A percentile compares a stretch with the other conserved stretches of the same genome.
Conservation (phyloP, 2,113 vertebrate species). For the Menura novaehollandiae region DNA sequence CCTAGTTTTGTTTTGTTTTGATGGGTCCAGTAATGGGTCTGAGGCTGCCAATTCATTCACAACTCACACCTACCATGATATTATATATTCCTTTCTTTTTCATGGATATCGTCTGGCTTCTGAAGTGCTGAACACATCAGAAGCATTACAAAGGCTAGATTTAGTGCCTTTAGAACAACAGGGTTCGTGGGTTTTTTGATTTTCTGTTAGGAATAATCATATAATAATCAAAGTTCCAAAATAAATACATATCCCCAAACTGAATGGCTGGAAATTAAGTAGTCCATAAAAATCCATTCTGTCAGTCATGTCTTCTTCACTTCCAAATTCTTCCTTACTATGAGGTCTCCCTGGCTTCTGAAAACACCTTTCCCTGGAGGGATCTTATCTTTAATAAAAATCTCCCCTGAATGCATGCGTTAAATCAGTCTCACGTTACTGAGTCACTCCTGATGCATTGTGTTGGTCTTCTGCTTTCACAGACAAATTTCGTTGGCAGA, state of each 20-base stretch:
- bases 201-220: background rate
- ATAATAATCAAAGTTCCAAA: background rate
- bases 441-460: background rate
- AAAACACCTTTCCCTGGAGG: background rate
- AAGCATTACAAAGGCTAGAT: background rate
- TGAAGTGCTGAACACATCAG: background rate
- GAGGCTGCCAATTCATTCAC: background rate
- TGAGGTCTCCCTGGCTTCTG: background rate
- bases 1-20: background rate
- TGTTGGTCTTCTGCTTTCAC: background rate
- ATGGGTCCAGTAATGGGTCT: background rate
- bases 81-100: background rate
- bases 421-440: background rate
- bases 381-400: background rate
- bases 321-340: background rate
- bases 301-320: background rate
- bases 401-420: background rate
- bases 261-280: background rate
- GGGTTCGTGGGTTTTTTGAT: rapidly evolving
- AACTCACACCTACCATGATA: background rate
- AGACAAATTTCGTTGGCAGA: background rate
- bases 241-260: background rate
- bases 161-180: background rate
- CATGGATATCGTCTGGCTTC: background rate
- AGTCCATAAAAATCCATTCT: background rate